Percentiles rank a stretch among this genome's conserved stretches.
Evolutionary conservation across 2,888 invertebrate genomes (phyloP).

Genomic region (Leptopilina drosophilae): DNA sequence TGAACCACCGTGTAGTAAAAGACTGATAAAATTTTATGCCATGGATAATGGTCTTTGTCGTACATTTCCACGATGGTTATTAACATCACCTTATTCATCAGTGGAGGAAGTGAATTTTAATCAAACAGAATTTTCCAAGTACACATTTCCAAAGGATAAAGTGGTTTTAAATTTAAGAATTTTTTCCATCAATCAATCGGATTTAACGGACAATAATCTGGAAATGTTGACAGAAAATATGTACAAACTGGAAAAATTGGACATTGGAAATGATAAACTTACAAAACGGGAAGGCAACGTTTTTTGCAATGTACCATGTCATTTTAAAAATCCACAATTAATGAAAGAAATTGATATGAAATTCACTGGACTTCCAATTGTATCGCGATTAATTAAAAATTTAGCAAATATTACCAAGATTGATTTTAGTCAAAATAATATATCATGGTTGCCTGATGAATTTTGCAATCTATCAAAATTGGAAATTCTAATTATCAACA

Average conservation of each 20-base stretch:
- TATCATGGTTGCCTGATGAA: constrained; percentile 65
- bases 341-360: constrained; percentile 56
- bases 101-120: constrained; percentile 64
- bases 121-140: constrained; percentile 58
- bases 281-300: constrained; percentile 44
- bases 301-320: constrained; percentile 56
- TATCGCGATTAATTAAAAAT: constrained; percentile 53
- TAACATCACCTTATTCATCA: constrained; percentile 57
- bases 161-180: constrained; percentile 54
- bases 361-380: constrained; percentile 49
- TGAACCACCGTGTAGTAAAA: constrained; percentile 57
- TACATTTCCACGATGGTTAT: constrained; percentile 67
- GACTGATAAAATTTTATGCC: constrained; percentile 61
- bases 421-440: constrained; percentile 61
- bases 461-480: constrained; percentile 63
- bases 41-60: constrained; percentile 52
- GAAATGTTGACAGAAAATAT: constrained; percentile 57
- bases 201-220: constrained; percentile 54
- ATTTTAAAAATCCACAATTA: constrained; percentile 47
- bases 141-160: constrained; percentile 46
- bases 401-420: constrained; percentile 61
- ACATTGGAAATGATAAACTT: constrained; percentile 56
- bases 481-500: constrained; percentile 57
- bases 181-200: constrained; percentile 62
- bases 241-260: constrained; percentile 57